Conservation (phyloP, 2,797 vertebrate species). For the Etheostoma perlongum region DNA sequence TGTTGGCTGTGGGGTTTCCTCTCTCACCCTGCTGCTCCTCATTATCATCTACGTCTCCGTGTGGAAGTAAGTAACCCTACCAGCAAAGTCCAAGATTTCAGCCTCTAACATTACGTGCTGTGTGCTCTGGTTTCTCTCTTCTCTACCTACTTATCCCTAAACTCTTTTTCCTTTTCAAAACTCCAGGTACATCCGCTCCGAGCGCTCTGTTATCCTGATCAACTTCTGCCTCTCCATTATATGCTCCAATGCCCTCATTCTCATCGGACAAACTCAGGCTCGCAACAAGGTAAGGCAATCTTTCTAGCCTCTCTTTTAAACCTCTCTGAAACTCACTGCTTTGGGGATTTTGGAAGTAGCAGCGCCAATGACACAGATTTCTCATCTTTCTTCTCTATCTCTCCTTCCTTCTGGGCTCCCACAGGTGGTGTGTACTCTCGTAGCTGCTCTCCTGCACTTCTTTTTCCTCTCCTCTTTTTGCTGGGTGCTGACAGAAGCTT, state of each 20-base stretch:
- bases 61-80: constrained; percentile 92
- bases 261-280: constrained; percentile 96
- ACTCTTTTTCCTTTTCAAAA: constrained; percentile 24
- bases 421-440: constrained; percentile 94
- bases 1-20: constrained; percentile 98
- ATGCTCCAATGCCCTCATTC: constrained; percentile 97
- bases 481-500: constrained; percentile 99
- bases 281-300: constrained; percentile 91
- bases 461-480: constrained; percentile 99
- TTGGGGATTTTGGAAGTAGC: constrained; percentile 26
- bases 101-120: neutral
- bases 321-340: constrained; percentile 28
- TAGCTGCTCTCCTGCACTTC: constrained; percentile 97
- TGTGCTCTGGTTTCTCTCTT: constrained; percentile 1
- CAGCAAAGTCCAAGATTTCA: neutral
- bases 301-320: constrained; percentile 13
- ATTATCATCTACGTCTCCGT: constrained; percentile 99
- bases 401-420: constrained; percentile 34
- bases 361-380: constrained; percentile 50
- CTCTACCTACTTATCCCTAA: constrained; percentile 6
- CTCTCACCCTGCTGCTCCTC: constrained; percentile 96
- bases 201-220: constrained; percentile 98
- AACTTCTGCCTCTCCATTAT: constrained; percentile 99
- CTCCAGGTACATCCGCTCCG: constrained; percentile 96
- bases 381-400: constrained; percentile 35